Evolutionary conservation across 2,888 invertebrate genomes (phyloP).

Genomic region (Timandra comae): DNA sequence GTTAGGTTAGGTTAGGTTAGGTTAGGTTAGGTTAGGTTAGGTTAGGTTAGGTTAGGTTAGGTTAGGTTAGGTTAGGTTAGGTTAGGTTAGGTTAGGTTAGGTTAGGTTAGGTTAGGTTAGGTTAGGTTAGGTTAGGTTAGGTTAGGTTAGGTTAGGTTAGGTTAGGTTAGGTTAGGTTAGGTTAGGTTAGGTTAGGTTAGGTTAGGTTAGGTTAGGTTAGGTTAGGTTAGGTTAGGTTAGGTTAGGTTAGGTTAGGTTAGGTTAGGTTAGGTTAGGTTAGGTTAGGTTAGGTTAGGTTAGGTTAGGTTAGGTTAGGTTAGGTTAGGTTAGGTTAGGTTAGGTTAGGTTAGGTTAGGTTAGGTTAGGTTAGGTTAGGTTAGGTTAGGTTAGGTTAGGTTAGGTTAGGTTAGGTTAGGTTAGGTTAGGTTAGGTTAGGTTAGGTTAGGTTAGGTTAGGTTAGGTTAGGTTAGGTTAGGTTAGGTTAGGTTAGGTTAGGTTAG

Average conservation of each 20-base stretch:
- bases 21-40: slow-evolving; percentile 2
- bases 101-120: slow-evolving; percentile 2
- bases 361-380: slow-evolving; percentile 19
- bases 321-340: slow-evolving; percentile 2
- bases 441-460: slow-evolving; percentile 18
- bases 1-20: slow-evolving; percentile 2
- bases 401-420: slow-evolving; percentile 22
- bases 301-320: slow-evolving; percentile 2
- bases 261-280: slow-evolving; percentile 2
- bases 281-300: slow-evolving; percentile 2
- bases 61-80: slow-evolving; percentile 2
- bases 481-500: slow-evolving; percentile 19
- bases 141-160: slow-evolving; percentile 2
- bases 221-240: slow-evolving; percentile 2
- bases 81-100: slow-evolving; percentile 2
- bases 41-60: slow-evolving; percentile 2
- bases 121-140: slow-evolving; percentile 2
- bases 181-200: slow-evolving; percentile 2
- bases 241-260: slow-evolving; percentile 2
- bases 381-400: slow-evolving; percentile 24
- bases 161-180: slow-evolving; percentile 2
- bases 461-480: slow-evolving; percentile 17
- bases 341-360: slow-evolving; percentile 2
- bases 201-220: slow-evolving; percentile 2
- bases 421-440: slow-evolving; percentile 19